These are phyloP conservation scores for Helicoverpa assulta DNA, from an alignment of 2,888 invertebrate genomes.

Conservation along the genomic window DNA sequence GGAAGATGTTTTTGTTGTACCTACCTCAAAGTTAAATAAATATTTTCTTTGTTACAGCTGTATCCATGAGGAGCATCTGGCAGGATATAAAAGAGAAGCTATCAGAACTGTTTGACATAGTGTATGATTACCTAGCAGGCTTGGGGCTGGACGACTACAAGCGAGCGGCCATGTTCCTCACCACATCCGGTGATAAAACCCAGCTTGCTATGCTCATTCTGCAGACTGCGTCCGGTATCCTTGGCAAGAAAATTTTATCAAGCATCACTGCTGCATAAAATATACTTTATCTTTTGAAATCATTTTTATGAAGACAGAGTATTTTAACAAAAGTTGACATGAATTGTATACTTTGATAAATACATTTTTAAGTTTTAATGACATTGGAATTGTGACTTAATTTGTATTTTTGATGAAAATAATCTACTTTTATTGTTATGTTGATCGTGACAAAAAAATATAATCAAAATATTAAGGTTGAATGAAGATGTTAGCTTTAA, in stretches of 20 bases:
- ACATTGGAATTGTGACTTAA: slow-evolving; percentile 29
- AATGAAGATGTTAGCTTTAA: slow-evolving; percentile 6
- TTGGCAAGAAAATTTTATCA: slow-evolving; percentile 82
- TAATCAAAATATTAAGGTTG: slow-evolving; percentile 1
- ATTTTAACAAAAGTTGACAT: slow-evolving; percentile 49
- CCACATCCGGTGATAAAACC: slow-evolving; percentile 65
- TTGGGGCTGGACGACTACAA: slow-evolving; percentile 81
- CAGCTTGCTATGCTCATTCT: slow-evolving; percentile 78
- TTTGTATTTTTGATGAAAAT: slow-evolving; percentile 15
- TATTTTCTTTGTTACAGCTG: slow-evolving; percentile 67
- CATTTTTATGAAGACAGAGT: slow-evolving; percentile 49
- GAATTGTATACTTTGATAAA: slow-evolving; percentile 6
- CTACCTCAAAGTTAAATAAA: neutral
- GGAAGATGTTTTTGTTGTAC: no score
- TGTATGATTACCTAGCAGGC: slow-evolving; percentile 84
- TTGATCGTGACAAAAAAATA: slow-evolving; percentile 33
- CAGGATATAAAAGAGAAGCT: slow-evolving; percentile 77
- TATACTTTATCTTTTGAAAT: neutral
- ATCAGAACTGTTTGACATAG: slow-evolving; percentile 79
- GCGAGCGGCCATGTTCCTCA: slow-evolving; percentile 74
- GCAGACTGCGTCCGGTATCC: slow-evolving; percentile 73
- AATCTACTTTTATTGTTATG: slow-evolving; percentile 8
- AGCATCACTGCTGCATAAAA: slow-evolving; percentile 69
- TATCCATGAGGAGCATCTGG: slow-evolving; percentile 85
- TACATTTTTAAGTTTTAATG: slow-evolving; percentile 2